These are phyloP conservation scores for Heteromormyrus szaboi DNA, from an alignment of 2,797 vertebrate species.

Conservation along the genomic window DNA sequence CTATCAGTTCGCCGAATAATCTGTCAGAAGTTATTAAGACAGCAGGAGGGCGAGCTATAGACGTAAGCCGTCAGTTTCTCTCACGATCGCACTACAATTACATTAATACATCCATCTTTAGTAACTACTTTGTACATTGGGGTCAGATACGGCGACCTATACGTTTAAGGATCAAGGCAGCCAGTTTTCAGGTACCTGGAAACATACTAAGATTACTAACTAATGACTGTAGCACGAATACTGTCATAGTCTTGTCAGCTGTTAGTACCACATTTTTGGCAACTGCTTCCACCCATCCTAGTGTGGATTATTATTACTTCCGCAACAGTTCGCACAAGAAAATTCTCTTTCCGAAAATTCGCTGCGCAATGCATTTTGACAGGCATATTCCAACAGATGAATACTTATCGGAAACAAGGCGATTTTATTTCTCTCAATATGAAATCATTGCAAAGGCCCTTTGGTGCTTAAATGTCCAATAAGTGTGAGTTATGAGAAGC, in stretches of 20 bases:
- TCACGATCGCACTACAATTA: neutral
- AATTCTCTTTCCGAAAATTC: neutral
- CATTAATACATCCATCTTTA: neutral
- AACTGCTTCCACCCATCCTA: neutral
- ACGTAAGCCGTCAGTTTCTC: neutral
- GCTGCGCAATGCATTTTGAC: neutral
- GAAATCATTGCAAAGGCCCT: neutral
- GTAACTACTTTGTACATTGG: neutral
- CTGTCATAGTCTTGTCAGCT: neutral
- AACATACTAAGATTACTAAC: neutral
- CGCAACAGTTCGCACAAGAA: neutral
- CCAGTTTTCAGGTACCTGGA: neutral
- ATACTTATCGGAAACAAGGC: conserved; percentile 1
- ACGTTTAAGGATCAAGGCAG: neutral
- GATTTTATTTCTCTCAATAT: neutral
- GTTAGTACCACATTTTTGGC: neutral
- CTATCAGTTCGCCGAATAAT: neutral
- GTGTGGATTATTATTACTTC: neutral
- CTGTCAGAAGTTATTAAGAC: neutral
- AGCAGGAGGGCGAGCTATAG: neutral
- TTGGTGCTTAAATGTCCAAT: neutral
- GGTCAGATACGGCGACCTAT: neutral
- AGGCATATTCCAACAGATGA: neutral
- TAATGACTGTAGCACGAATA: neutral
- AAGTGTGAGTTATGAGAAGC: neutral